These are phyloP conservation scores for Molanna angustata DNA, from an alignment of 2,888 invertebrate species.

Conservation along the genomic window DNA sequence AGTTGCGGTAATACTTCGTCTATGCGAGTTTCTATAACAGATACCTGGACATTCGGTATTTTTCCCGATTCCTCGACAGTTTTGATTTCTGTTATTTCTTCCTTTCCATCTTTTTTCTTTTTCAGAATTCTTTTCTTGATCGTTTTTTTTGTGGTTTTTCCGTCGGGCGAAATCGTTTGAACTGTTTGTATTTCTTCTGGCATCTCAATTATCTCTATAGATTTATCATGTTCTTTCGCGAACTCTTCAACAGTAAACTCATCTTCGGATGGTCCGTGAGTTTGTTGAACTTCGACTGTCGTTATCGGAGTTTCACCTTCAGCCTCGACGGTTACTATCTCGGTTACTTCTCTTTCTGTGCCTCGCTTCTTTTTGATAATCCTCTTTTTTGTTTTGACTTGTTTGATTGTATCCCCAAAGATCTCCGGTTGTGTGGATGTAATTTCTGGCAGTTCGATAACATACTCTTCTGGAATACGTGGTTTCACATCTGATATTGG, in stretches of 20 bases:
- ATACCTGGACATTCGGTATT: conserved; percentile 36
- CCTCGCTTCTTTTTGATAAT: conserved; percentile 43
- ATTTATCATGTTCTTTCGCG: conserved; percentile 21
- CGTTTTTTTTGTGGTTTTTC: conserved; percentile 4
- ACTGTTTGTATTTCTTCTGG: conserved; percentile 27
- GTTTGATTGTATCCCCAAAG: too few species aligned
- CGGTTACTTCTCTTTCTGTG: conserved; percentile 45
- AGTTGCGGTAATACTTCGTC: conserved; percentile 14
- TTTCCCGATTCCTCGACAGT: conserved; percentile 39
- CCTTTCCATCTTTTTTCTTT: conserved; percentile 18
- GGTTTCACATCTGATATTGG: conserved; percentile 31
- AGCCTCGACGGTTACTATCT: conserved; percentile 46
- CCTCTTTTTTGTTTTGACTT: conserved; percentile 41
- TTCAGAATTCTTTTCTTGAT: conserved; percentile 27
- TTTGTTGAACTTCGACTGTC: conserved; percentile 31
- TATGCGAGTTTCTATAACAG: conserved; percentile 7
- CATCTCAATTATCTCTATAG: conserved; percentile 33
- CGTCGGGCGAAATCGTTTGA: conserved; percentile 30
- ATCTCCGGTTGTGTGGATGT: too few species aligned
- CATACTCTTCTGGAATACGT: conserved; percentile 36
- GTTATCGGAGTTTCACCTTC: conserved; percentile 36
- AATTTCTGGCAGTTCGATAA: conserved; percentile 41
- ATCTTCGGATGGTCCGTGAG: conserved; percentile 20
- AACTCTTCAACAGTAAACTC: conserved; percentile 34
- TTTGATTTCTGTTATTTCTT: conserved; percentile 34